A percentile compares a stretch with the other conserved stretches of the same genome.
phyloP scores from a whole-genome alignment of 2,113 vertebrate genomes.

The Xenotilapia flavipinnis region DNA sequence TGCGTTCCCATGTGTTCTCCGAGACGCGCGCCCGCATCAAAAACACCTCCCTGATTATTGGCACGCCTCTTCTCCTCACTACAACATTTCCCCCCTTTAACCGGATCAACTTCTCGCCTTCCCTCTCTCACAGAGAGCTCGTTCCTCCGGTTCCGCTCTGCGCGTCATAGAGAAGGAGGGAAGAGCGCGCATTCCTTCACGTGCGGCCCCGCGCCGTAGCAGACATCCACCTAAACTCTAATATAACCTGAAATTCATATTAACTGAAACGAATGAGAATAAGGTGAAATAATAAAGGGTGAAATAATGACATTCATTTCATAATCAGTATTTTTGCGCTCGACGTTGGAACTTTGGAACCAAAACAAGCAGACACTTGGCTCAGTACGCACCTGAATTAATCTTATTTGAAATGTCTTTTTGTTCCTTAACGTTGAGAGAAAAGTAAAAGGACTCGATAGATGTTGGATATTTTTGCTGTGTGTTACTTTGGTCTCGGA shows the following conservation, averaged over 20 bases:
- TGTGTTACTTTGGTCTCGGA: background rate
- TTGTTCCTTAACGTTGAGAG: background rate
- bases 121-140: background rate
- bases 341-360: background rate
- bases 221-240: background rate
- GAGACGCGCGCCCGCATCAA: constrained; percentile 30
- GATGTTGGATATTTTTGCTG: background rate
- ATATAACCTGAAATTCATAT: background rate
- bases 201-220: constrained; percentile 12
- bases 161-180: constrained; percentile 60
- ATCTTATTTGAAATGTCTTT: background rate
- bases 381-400: background rate
- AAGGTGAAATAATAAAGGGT: background rate
- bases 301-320: background rate
- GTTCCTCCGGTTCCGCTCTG: constrained; percentile 4
- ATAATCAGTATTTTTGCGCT: background rate
- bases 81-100: constrained; percentile 9
- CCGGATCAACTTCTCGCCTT: constrained; percentile 12
- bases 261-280: background rate
- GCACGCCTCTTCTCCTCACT: constrained; percentile 45
- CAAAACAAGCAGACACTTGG: background rate
- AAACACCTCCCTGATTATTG: constrained; percentile 33
- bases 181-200: constrained; percentile 32
- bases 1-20: constrained; percentile 49
- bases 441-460: background rate